Conservation (phyloP, 2,888 invertebrate species). For the Idaea straminata region DNA sequence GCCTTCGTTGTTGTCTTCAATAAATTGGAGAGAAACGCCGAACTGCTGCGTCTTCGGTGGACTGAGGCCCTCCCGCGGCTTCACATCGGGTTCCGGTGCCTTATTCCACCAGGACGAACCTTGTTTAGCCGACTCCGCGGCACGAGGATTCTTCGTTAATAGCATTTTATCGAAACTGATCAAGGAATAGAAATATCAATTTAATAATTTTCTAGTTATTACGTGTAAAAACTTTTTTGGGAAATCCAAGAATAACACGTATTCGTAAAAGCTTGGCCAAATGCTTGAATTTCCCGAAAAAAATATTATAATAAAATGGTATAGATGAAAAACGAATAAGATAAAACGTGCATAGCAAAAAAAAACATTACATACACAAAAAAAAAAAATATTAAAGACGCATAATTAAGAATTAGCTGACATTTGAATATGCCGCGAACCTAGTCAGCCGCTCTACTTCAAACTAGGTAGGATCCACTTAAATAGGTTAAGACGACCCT, state of each 20-base stretch:
- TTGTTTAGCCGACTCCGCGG: slow-evolving; percentile 52
- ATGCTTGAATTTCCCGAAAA: too few relatives aligned
- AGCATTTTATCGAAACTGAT: slow-evolving; percentile 88
- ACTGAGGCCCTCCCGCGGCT: slow-evolving; percentile 37
- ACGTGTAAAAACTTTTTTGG: too few relatives aligned
- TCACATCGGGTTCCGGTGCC: slow-evolving; percentile 25
- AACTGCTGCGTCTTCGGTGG: slow-evolving; percentile 92
- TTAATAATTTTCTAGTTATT: neutral
- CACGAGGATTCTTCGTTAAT: slow-evolving; percentile 79
- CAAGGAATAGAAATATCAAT: slow-evolving; percentile 19
- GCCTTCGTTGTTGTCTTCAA: slow-evolving; percentile 90
- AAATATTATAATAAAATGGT: too few relatives aligned
- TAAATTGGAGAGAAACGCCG: slow-evolving; percentile 95
- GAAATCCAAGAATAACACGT: too few relatives aligned
- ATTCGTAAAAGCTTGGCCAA: too few relatives aligned
- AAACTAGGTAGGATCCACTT: neutral
- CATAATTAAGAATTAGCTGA: too few relatives aligned
- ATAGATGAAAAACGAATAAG: too few relatives aligned
- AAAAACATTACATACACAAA: too few relatives aligned
- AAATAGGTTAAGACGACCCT: neutral
- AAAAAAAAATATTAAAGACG: too few relatives aligned
- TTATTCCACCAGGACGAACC: slow-evolving; percentile 17
- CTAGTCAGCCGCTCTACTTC: too few relatives aligned
- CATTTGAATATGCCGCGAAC: too few relatives aligned
- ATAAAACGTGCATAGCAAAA: too few relatives aligned